Percentiles rank a stretch among this genome's conserved stretches.
phyloP scores from a whole-genome alignment of 2,797 vertebrate genomes.

The Diplodus puntazzo region DNA sequence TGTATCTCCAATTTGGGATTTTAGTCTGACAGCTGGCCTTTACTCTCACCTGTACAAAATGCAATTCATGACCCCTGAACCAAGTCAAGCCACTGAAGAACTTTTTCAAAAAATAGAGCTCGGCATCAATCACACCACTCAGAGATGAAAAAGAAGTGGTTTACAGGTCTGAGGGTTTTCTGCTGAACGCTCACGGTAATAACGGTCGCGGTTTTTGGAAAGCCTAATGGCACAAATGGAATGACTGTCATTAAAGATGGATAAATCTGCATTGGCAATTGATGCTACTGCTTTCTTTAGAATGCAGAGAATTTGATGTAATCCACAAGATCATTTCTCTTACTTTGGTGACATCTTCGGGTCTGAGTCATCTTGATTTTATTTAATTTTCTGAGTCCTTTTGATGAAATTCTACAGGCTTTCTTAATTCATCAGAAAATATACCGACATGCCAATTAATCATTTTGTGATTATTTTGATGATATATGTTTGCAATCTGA shows the following conservation, averaged over 20 bases:
- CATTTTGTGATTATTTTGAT: no score
- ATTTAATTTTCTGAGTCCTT: not conserved
- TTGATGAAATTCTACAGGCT: no score
- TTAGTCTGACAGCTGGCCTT: conserved; percentile 59
- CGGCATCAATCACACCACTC: conserved; percentile 34
- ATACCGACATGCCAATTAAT: no score
- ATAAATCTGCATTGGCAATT: conserved; percentile 18
- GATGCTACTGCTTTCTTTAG: not conserved
- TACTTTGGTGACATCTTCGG: not conserved
- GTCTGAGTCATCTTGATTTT: not conserved
- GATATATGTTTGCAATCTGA: no score
- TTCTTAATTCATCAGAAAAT: no score
- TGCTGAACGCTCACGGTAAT: not conserved
- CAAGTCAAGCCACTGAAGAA: conserved; percentile 27
- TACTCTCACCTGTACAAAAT: conserved; percentile 64
- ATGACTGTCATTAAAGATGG: not conserved
- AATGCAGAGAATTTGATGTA: not conserved
- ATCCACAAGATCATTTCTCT: not conserved
- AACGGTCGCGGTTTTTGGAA: not conserved
- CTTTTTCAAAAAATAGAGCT: conserved; percentile 34
- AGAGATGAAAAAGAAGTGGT: not conserved
- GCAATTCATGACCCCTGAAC: conserved; percentile 55
- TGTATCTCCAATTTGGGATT: conserved; percentile 54
- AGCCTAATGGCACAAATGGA: not conserved
- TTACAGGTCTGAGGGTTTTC: conserved; percentile 10